Evolutionary conservation across 2,797 vertebrate species (phyloP), one percentile per base, ranked within the genome.

Genomic region (Pangasius djambal): DNA sequence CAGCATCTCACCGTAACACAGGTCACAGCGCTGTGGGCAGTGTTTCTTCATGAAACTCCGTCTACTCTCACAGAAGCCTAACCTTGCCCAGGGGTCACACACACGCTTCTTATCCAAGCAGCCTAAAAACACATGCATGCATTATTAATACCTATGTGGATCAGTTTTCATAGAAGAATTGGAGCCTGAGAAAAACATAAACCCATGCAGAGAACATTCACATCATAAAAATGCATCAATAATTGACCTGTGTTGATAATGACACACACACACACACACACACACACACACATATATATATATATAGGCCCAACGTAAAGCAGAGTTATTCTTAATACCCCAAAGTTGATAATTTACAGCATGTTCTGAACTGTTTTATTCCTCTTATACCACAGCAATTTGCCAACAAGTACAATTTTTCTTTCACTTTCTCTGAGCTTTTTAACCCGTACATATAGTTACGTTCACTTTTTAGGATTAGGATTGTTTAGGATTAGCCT

Each of bases 1-100:
- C 85, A 94, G 77, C 4, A 40, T 88, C 92, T 92, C 86, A 95
- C 96, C 96, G 0, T 93, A 95, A 91, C 96, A 97, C 89, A 97
- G 92, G 90, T 96, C 93, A 78, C 97, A 97, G 83, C 96, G 94
- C 79, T 89, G 93, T 81, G 97, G 95, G 92, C 97, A 97, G 91
- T 97, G 95, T 90, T 95, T 97, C 89, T 93, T 96, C 96, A 97
- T 97, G 92, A 97, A 96, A n/a, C 88, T 94, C 89, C 90, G 95
- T 88, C 95, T 95, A 55, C 94, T 93, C 87, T 95, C 93, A 12
- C 96, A 97, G 92, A 97, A 96, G 12, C 96, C 96, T 2, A 96
- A 93, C 4, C 94, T 93, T 61, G 96, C 96, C 97, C 97, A 97
- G 0, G 95, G 93, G 5, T 95, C 95, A 88, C 97, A 97, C 48